phyloP scores from a whole-genome alignment of 2,797 vertebrate genomes.

The Melanotaenia pygmaea region DNA sequence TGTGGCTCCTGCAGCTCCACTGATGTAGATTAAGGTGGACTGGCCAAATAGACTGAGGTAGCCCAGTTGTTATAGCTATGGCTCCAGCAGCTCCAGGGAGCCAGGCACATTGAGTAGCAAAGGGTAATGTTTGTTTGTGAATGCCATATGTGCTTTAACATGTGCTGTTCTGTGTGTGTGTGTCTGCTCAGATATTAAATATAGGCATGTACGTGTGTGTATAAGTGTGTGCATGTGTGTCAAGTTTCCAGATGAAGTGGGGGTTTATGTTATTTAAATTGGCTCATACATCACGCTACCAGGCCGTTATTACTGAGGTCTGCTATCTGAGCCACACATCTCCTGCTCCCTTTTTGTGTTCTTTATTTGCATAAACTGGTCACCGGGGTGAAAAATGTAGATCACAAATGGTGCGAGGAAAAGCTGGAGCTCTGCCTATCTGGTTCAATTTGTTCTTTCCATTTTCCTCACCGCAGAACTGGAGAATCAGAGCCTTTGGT shows the following conservation, averaged over 20 bases:
- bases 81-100: slow-evolving; percentile 52
- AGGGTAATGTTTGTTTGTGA: slow-evolving; percentile 49
- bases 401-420: slow-evolving; percentile 71
- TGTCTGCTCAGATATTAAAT: slow-evolving; percentile 16
- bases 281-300: slow-evolving; percentile 71
- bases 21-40: slow-evolving; percentile 70
- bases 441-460: slow-evolving; percentile 54
- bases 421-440: slow-evolving; percentile 71
- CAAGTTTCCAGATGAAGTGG: slow-evolving; percentile 57
- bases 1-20: slow-evolving; percentile 39
- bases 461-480: slow-evolving; percentile 31
- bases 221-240: slow-evolving; percentile 34
- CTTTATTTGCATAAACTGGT: slow-evolving; percentile 81
- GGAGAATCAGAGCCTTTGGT: slow-evolving; percentile 27
- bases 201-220: slow-evolving; percentile 19
- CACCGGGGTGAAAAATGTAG: slow-evolving; percentile 62
- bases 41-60: slow-evolving; percentile 65
- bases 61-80: slow-evolving; percentile 68
- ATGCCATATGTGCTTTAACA: slow-evolving; percentile 48
- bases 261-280: slow-evolving; percentile 69
- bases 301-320: slow-evolving; percentile 60
- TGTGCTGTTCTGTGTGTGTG: slow-evolving; percentile 7
- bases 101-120: slow-evolving; percentile 42
- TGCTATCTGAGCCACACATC: slow-evolving; percentile 73
- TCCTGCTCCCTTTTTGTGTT: slow-evolving; percentile 56